phyloP scores from a whole-genome alignment of 2,888 invertebrate genomes.

The Didymodactylos carnosus region DNA sequence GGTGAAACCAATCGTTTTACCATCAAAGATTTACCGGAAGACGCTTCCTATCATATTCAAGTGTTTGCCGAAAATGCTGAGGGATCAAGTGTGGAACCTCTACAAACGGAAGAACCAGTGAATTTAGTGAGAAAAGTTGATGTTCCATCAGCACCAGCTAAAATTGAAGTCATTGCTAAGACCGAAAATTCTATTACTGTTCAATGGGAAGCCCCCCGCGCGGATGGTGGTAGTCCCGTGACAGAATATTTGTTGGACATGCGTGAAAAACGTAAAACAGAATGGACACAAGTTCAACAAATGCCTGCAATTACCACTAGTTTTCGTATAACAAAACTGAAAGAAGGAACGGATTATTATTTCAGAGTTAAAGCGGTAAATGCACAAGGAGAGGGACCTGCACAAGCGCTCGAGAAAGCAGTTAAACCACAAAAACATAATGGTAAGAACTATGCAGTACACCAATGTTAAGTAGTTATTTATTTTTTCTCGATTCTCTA shows the following conservation, averaged over 20 bases:
- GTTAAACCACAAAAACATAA: slow-evolving; percentile 2
- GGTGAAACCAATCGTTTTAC: not conserved
- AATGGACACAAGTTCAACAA: not conserved
- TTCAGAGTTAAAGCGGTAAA: slow-evolving; percentile 10
- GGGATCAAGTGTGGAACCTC: not conserved
- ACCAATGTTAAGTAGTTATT: too few relatives aligned
- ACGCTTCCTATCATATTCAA: slow-evolving; percentile 8
- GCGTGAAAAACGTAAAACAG: not conserved
- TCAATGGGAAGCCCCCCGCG: slow-evolving; percentile 4
- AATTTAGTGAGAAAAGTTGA: not conserved
- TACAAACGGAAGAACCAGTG: not conserved
- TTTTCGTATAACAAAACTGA: slow-evolving; percentile 1
- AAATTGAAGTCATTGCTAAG: slow-evolving; percentile 3
- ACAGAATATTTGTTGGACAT: slow-evolving; percentile 5
- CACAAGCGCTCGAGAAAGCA: not conserved
- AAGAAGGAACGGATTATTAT: slow-evolving; percentile 1
- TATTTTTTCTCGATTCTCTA: too few relatives aligned
- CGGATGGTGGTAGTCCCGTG: slow-evolving; percentile 2
- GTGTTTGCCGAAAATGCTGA: slow-evolving; percentile 10
- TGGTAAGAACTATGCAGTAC: not conserved
- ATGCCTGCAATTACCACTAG: slow-evolving; percentile 1
- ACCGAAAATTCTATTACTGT: not conserved
- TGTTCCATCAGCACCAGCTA: slow-evolving; percentile 2
- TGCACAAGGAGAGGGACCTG: slow-evolving; percentile 1
- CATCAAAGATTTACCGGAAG: slow-evolving; percentile 8